Conservation (phyloP, 2,797 vertebrate genomes). For the Gobionotothen gibberifrons region DNA sequence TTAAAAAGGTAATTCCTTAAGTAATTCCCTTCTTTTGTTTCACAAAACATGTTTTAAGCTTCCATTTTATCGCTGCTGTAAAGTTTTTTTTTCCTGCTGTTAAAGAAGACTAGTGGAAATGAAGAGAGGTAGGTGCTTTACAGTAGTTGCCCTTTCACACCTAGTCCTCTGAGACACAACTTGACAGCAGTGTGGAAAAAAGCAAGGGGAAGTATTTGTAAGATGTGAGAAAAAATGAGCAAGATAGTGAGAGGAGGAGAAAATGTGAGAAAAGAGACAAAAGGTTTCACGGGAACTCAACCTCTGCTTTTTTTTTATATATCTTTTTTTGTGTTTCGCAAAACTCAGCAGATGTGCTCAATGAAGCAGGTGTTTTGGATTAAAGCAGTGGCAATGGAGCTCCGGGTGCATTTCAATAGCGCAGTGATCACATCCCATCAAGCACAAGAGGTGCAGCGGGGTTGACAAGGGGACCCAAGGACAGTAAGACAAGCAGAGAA, state of each 20-base stretch:
- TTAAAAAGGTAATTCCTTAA: conserved; percentile 76
- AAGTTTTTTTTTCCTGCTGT: conserved; percentile 48
- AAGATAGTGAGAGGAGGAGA: conserved; percentile 30
- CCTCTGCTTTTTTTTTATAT: conserved; percentile 31
- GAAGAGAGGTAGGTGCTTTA: conserved; percentile 66
- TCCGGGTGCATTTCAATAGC: conserved; percentile 58
- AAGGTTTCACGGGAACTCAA: conserved; percentile 39
- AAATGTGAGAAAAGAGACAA: conserved; percentile 41
- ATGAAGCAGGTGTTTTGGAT: conserved; percentile 67
- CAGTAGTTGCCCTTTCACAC: conserved; percentile 72
- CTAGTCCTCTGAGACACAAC: conserved; percentile 68
- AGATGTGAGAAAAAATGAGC: conserved; percentile 54
- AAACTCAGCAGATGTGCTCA: conserved; percentile 36
- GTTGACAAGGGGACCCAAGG: conserved; percentile 61
- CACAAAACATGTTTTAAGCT: conserved; percentile 66
- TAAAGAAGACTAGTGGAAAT: conserved; percentile 63
- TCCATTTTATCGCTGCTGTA: conserved; percentile 53
- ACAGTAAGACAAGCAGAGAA: conserved; percentile 38
- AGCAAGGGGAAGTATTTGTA: conserved; percentile 51
- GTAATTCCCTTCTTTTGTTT: conserved; percentile 72
- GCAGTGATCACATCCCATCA: conserved; percentile 49
- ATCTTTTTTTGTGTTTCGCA: conserved; percentile 41
- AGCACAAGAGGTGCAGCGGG: conserved; percentile 32
- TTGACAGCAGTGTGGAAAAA: conserved; percentile 61
- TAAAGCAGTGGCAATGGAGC: conserved; percentile 58